Conservation (phyloP, 1,140 invertebrate genomes). For the Brachionus plicatilis region DNA sequence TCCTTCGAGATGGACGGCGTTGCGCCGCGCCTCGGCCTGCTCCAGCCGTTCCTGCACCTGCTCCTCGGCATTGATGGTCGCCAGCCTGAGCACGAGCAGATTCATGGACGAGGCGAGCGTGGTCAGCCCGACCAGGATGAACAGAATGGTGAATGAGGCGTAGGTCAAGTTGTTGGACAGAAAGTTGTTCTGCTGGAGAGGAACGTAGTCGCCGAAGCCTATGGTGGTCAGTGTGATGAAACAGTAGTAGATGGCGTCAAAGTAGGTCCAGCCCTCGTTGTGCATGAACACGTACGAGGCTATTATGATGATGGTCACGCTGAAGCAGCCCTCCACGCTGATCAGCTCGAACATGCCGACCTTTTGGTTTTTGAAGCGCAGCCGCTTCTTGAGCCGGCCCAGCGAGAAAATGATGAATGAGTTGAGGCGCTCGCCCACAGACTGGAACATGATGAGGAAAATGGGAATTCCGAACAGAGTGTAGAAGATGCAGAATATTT, state of each 20-base stretch:
- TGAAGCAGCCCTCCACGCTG: conserved; percentile 27
- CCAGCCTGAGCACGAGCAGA: conserved; percentile 89
- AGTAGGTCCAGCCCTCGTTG: conserved; percentile 94
- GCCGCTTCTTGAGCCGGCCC: conserved; percentile 71
- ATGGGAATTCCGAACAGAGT: conserved; percentile 62
- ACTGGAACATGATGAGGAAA: conserved; percentile 95
- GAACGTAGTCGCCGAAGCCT: conserved; percentile 64
- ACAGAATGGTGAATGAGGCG: conserved; percentile 93
- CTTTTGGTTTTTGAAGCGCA: conserved; percentile 58
- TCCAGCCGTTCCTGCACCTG: conserved; percentile 73
- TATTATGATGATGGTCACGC: conserved; percentile 45
- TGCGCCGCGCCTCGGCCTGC: neutral
- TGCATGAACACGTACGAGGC: conserved; percentile 71
- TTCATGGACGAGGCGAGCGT: conserved; percentile 97
- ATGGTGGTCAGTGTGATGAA: conserved; percentile 97
- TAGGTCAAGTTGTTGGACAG: conserved; percentile 79
- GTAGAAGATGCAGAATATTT: conserved; percentile 56
- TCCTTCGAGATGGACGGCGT: conserved; percentile 25
- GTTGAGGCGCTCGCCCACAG: conserved; percentile 90
- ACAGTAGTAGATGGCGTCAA: conserved; percentile 97
- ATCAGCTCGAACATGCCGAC: conserved; percentile 41
- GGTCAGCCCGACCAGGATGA: conserved; percentile 97
- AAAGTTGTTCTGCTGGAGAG: conserved; percentile 80
- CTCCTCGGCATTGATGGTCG: conserved; percentile 96
- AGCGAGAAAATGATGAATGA: conserved; percentile 90